These are phyloP conservation scores for Trichopria drosophilae DNA, from an alignment of 2,888 invertebrate species.

Conservation along the genomic window DNA sequence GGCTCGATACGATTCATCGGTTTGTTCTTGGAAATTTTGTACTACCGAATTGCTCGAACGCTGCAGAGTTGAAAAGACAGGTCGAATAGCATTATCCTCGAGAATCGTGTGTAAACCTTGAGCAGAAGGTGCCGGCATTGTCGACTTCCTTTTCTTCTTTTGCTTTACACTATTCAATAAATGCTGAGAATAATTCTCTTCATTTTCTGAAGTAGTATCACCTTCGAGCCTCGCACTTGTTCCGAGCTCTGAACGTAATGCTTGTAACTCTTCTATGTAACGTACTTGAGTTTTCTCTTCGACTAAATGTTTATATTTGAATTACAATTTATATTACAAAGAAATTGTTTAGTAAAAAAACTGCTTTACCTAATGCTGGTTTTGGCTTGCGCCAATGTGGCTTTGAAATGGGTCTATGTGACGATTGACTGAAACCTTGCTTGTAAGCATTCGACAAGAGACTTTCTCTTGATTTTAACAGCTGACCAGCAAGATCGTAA, in stretches of 20 bases:
- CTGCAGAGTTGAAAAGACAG: conserved; percentile 54
- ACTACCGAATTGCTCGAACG: conserved; percentile 44
- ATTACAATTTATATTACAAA: conserved; percentile 24
- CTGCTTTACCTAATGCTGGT: conserved; percentile 59
- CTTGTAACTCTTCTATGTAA: conserved; percentile 52
- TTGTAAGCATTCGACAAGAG: conserved; percentile 70
- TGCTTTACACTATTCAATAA: conserved; percentile 44
- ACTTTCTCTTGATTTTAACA: conserved; percentile 63
- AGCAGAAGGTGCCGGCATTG: conserved; percentile 42
- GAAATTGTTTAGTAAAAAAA: conserved; percentile 12
- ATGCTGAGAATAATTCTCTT: conserved; percentile 52
- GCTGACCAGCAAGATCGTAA: conserved; percentile 55
- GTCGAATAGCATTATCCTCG: conserved; percentile 52
- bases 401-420: conserved; percentile 59
- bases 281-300: conserved; percentile 54
- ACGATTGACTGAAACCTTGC: conserved; percentile 57
- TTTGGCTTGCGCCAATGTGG: conserved; percentile 53
- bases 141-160: conserved; percentile 45
- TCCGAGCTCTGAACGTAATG: conserved; percentile 51
- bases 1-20: conserved; percentile 69
- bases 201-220: conserved; percentile 53
- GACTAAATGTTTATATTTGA: conserved; percentile 41
- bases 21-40: conserved; percentile 58
- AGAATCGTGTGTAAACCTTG: conserved; percentile 46
- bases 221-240: conserved; percentile 43